Base-by-base conservation (phyloP, 1,140 invertebrate genomes). In the Tetragnatha versicolor region DNA sequence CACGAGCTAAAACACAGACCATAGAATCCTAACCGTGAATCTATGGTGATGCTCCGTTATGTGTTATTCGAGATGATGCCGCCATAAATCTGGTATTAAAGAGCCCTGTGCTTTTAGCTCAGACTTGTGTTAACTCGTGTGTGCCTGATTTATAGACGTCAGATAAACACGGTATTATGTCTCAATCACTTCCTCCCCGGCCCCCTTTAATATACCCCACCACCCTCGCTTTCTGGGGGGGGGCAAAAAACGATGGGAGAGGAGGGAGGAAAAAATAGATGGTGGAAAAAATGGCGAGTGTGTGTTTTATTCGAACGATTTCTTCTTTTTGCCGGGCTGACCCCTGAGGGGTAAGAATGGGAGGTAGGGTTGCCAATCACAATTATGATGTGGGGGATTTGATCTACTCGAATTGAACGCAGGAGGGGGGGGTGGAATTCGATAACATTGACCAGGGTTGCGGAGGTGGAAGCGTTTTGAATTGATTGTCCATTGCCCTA, bases 121-220 rank as follows among this genome's bases (percentile, higher is more conserved):
- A 60, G 60, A 75, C 72, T 75, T 63, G 72, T 77, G 73, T 66
- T 77, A 77, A 77, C 58, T 66, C 61, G 39, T 65, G 60, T 65
- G 60, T 77, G 73, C 73, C 73, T 77, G 73, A 77, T 77, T 77
- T 77, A 77, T 77, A 77, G 73, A 53, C 73, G 73, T 77, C 73
- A 77, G 73, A 77, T 77, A 77, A 77, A 77, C 73, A 77, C 73
- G 58, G 73, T 77, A 77, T 77, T 77, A 77, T 77, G 73, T 77
- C 73, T 77, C 73, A 77, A 77, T 77, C 73, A 77, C 47, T 77
- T 77, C 73, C 60, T 66, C n/a, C 33, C 61, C 31, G 20, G 33
- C 60, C 25, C 55, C 58, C 20, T 39, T 49, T 77, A 75, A 75
- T 75, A 75, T 61, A 45, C 42, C 47, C 39, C 69, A 31, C 47